Percentiles rank a stretch among this genome's conserved stretches.
phyloP scores from a whole-genome alignment of 1,140 invertebrate genomes.

The Bilobella aurantiaca region DNA sequence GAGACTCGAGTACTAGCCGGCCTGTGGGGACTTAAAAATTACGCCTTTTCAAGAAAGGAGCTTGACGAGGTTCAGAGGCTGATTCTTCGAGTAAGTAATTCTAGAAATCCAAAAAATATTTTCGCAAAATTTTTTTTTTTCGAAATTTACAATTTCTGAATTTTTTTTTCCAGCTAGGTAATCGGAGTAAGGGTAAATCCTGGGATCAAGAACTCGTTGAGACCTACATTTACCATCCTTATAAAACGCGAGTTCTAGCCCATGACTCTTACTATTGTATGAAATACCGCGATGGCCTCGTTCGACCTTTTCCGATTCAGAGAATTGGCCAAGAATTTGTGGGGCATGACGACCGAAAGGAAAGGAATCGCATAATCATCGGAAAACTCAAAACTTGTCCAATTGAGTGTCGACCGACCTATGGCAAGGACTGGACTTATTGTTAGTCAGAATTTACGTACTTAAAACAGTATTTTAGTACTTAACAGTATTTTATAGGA shows the following conservation, averaged over 20 bases:
- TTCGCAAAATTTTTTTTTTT: neutral
- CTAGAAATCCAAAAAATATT: neutral
- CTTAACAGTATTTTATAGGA: too few relatives aligned
- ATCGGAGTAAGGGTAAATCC: neutral
- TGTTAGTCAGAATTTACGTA: too few relatives aligned
- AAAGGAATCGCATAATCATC: neutral
- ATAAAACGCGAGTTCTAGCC: neutral
- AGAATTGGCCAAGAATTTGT: neutral
- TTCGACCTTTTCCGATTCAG: conserved; percentile 11
- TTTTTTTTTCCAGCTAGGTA: neutral
- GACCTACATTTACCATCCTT: neutral
- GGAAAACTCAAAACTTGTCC: neutral
- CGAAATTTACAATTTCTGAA: neutral
- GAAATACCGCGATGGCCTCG: neutral
- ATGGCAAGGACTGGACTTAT: conserved; percentile 9
- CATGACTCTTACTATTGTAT: conserved; percentile 18
- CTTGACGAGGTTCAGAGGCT: neutral
- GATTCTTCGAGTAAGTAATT: neutral
- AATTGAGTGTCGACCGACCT: neutral
- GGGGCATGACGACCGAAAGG: neutral
- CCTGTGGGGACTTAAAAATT: conserved; percentile 2
- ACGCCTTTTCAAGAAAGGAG: neutral
- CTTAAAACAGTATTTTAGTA: too few relatives aligned
- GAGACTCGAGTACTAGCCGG: neutral
- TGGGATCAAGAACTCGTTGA: conserved; percentile 7